phyloP scores from a whole-genome alignment of 2,113 vertebrate species.

The Motacilla alba region DNA sequence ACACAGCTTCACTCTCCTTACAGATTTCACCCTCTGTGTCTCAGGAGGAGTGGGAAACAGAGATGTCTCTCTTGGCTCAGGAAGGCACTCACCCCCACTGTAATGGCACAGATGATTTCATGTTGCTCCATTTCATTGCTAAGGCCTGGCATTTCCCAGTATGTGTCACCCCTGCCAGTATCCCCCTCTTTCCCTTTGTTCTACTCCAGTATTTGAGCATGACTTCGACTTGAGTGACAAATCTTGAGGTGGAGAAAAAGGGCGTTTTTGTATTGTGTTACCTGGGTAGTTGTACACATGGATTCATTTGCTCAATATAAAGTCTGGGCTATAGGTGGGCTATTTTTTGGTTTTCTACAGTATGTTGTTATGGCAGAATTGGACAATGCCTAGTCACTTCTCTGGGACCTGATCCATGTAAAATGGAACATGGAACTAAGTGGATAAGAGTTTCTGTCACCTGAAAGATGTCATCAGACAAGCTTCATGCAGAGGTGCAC shows the following conservation, averaged over 20 bases:
- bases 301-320: background rate
- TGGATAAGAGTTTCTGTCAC: background rate
- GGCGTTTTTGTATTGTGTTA: background rate
- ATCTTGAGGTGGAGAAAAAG: background rate
- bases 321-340: background rate
- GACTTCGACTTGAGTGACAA: background rate
- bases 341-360: background rate
- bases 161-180: background rate
- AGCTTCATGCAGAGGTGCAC: background rate
- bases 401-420: background rate
- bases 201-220: background rate
- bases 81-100: constrained; percentile 11
- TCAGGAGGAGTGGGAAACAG: background rate
- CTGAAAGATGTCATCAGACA: background rate
- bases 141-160: constrained; percentile 35
- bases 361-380: background rate
- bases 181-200: constrained; percentile 1
- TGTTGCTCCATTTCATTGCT: background rate
- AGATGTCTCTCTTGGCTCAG: background rate
- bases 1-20: background rate
- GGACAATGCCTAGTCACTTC: background rate
- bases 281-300: background rate
- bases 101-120: constrained; percentile 14
- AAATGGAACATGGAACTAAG: background rate
- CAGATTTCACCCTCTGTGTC: background rate